Evolutionary conservation across 92 coral and sea anemone species (phyloP), one percentile per base, ranked within the genome.

Genomic region (Montipora capitata): DNA sequence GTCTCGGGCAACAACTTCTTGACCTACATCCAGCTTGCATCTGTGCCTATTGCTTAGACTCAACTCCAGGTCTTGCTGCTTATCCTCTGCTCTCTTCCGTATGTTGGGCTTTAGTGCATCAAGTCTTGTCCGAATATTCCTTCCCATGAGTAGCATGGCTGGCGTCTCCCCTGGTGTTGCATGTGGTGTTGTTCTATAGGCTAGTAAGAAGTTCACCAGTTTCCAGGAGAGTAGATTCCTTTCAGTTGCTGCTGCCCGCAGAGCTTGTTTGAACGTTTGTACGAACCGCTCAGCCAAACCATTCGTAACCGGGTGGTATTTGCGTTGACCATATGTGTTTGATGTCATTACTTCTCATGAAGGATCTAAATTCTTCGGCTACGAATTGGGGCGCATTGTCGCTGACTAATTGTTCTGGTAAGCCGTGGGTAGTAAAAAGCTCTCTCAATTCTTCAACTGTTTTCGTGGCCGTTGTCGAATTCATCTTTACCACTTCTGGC

Each of bases 311-410:
- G 83, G 89, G 77, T 85, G 83, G 83, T 85, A 85, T 6, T 6
- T 72, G 84, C 3, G 80, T 42, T 51, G 80, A 57, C 65, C 20
- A 4, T 0, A 76, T 57, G 11, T 76, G 64, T 3, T 52, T 76
- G 10, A 61, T 78, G 8, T 54, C 72, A 59, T 62, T 62, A 11
- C 42, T 62, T 27, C 38, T 41, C 45, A 57, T 5, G 52, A 56
- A 57, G 38, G 38, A 45, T 56, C 64, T 35, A 48, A 86, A 78
- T 51, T 86, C 90, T 17, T 56, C 91, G 4, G 85, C 76, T 41
- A 54, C 58, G 71, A 84, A 88, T 49, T 88, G 88, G 7, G 88
- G 82, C 5, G 88, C 89, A 41, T 83, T 83, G 56, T 89, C 92
- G 57, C 78, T 89, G 45, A 83, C 92, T 12, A 89, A 12, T 63